Evolutionary conservation across 1,140 invertebrate species (phyloP), one percentile per base, ranked within the genome.

Genomic region (Pemphigus obesinymphae): DNA sequence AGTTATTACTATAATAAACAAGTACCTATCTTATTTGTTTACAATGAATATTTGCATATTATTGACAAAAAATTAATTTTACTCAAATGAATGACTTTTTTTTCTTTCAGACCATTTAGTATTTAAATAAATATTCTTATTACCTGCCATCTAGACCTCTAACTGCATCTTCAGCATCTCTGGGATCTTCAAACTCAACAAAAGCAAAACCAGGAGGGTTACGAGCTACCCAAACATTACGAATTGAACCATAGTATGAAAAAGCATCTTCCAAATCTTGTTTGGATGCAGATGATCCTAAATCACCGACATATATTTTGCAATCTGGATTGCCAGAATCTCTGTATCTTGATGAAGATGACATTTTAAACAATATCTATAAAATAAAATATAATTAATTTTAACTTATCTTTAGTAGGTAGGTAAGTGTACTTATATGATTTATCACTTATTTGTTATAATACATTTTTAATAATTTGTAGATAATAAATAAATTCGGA

Each of bases 221-320:
- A 85, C 96, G 89, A 1, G 96, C 96, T 5, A 98, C 95, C 96
- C 95, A 98, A 26, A 98, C 96, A 89, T 96, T 97, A 84, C 93
- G 91, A 83, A 99, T 88, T 40, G 94, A 93, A 6, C 97, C 97
- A 87, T 98, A 99, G 85, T 97, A 95, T 75, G 94, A 92, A 87
- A 99, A 99, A 11, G 95, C 93, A 88, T 97, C 94, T 88, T 97
- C 95, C 61, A 97, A 87, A 87, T 97, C 95, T 85, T 95, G 93
- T 86, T 95, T 95, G 26, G 94, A 94, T n/a, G 94, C 94, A 86
- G 91, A 93, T 85, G 87, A 88, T 26, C 89, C 88, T 85, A 99
- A 89, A 89, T 98, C 96, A 50, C 97, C 97, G 34, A 99, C 96
- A 87, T 99, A 99, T 13, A 99, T 93, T 88, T 99, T 99, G 85